These are phyloP conservation scores for Helostoma temminkii DNA, from an alignment of 2,797 vertebrate species.

Conservation along the genomic window DNA sequence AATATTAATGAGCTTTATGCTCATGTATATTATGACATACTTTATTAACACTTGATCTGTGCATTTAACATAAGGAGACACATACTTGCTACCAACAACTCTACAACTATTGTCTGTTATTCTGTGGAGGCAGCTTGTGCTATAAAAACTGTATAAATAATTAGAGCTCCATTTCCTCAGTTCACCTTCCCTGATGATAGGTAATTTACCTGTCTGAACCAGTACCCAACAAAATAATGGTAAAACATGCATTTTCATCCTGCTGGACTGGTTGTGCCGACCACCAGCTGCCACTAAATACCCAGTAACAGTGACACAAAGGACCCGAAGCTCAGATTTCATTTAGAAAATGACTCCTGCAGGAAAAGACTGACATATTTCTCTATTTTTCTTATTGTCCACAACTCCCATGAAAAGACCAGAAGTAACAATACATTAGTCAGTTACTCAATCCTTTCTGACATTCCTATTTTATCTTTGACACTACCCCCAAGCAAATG, in stretches of 20 bases:
- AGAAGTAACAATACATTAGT: background rate
- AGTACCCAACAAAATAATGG: slow-evolving; percentile 24
- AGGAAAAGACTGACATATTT: background rate
- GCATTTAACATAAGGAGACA: too few relatives aligned
- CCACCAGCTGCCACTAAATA: background rate
- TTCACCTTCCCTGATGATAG: slow-evolving; percentile 37
- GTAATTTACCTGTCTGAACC: slow-evolving; percentile 42
- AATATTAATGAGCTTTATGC: slow-evolving; percentile 35
- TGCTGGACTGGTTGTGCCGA: background rate
- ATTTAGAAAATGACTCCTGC: background rate
- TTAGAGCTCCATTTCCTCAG: slow-evolving; percentile 65
- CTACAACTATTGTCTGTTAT: slow-evolving; percentile 42
- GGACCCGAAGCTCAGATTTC: background rate
- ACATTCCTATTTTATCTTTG: background rate
- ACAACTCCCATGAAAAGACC: background rate
- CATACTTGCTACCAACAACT: slow-evolving; percentile 38
- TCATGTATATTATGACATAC: slow-evolving; percentile 21
- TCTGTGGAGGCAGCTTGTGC: slow-evolving; percentile 9
- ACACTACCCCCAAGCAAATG: too few relatives aligned
- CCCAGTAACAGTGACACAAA: background rate
- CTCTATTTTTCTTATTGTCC: background rate
- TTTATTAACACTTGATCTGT: too few relatives aligned
- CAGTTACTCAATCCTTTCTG: background rate
- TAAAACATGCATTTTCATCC: background rate
- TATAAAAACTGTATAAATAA: slow-evolving; percentile 64